phyloP scores from a whole-genome alignment of 1,140 invertebrate species.

The Brachionus paranguensis region DNA sequence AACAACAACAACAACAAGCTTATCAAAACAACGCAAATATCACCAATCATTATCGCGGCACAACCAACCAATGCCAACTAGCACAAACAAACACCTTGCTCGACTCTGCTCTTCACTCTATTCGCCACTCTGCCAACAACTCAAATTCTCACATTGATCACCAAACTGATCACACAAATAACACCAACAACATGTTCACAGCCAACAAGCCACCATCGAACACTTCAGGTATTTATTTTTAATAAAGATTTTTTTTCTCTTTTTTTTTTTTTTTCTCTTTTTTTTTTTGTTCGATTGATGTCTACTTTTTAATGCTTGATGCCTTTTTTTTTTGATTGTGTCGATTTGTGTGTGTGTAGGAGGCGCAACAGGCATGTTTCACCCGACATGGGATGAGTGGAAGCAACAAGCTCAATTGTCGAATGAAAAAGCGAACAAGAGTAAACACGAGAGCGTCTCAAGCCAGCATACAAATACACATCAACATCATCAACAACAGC shows the following conservation, averaged over 20 bases:
- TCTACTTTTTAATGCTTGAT: background rate
- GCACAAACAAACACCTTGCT: background rate
- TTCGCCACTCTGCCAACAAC: background rate
- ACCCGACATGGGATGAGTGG: slow-evolving; percentile 39
- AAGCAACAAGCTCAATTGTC: slow-evolving; percentile 10
- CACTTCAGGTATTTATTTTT: background rate
- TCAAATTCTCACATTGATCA: background rate
- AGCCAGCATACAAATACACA: background rate
- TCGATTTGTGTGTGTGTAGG: background rate
- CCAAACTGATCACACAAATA: background rate
- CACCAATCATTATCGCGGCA: background rate
- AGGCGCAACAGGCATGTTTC: background rate
- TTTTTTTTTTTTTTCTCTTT: background rate
- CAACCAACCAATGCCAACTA: background rate
- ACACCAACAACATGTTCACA: background rate
- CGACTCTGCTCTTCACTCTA: background rate
- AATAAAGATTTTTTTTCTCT: background rate
- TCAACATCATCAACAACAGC: background rate
- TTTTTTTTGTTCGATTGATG: background rate
- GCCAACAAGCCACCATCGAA: background rate
- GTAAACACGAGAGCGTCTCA: slow-evolving; percentile 13
- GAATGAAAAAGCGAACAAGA: background rate
- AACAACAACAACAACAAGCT: background rate
- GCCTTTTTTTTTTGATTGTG: too few species aligned
- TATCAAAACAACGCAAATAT: background rate